Conservation (phyloP, 2,113 vertebrate genomes). For the Gnathonemus longibarbis region DNA sequence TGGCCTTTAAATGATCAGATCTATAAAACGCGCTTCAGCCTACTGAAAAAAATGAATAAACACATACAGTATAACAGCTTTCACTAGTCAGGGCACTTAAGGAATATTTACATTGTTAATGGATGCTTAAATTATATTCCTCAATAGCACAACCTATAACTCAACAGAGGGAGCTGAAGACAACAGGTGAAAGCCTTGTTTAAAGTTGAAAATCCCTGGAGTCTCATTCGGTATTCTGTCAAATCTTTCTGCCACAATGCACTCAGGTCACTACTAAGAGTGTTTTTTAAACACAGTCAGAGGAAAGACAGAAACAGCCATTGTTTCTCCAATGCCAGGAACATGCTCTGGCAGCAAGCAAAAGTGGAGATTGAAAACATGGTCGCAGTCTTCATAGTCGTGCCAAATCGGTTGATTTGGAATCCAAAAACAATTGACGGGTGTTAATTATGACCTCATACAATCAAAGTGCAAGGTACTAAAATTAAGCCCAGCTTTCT, state of each 20-base stretch:
- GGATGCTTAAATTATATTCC: neutral
- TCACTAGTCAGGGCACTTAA: neutral
- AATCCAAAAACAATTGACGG: neutral
- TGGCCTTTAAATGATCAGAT: neutral
- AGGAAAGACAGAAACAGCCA: neutral
- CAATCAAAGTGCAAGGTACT: neutral
- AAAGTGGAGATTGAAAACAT: neutral
- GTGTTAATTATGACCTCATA: neutral
- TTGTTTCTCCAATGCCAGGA: constrained; percentile 3
- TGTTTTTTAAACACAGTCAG: neutral
- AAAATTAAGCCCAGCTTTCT: neutral
- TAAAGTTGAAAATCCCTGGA: neutral
- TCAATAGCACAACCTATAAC: neutral
- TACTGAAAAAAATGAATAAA: neutral
- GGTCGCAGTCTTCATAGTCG: neutral
- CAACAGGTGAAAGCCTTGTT: neutral
- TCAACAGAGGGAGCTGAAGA: neutral
- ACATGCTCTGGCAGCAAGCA: neutral
- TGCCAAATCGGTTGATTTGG: neutral
- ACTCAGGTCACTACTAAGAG: neutral
- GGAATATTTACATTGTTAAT: neutral
- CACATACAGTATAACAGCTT: neutral
- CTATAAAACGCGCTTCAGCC: neutral
- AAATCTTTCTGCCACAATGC: neutral
- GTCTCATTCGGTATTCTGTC: neutral